These are phyloP conservation scores for Todiramphus saurophagus DNA, from an alignment of 2,113 vertebrate genomes.

Conservation along the genomic window DNA sequence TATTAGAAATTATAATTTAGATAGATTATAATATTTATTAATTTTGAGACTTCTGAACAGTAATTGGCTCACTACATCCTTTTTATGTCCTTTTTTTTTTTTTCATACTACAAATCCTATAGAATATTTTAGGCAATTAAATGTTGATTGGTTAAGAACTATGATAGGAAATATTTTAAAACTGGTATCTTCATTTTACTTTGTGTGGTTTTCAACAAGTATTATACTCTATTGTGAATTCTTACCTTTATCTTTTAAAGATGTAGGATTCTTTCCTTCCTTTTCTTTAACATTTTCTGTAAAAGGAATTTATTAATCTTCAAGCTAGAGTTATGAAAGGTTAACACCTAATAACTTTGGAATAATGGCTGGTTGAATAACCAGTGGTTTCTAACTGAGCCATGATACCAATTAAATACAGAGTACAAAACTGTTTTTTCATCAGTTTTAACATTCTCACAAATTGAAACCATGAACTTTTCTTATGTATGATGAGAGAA, in stretches of 20 bases:
- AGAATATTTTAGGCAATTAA: not conserved
- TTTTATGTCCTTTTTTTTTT: not conserved
- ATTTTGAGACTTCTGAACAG: not conserved
- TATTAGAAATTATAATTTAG: not conserved
- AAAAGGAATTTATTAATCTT: not conserved
- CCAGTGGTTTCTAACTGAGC: not conserved
- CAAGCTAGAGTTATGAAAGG: not conserved
- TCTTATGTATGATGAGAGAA: not conserved
- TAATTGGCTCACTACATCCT: not conserved
- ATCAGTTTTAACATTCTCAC: not conserved
- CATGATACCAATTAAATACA: not conserved
- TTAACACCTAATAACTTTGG: not conserved
- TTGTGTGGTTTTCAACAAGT: not conserved
- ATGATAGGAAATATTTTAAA: not conserved
- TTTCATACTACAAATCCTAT: not conserved
- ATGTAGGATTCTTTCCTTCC: constrained; percentile 27
- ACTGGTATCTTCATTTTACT: not conserved
- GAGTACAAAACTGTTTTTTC: not conserved
- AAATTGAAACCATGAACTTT: not conserved
- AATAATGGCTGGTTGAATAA: not conserved
- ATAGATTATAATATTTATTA: not conserved
- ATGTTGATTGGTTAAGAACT: not conserved
- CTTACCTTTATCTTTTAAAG: constrained; percentile 55
- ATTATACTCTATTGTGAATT: not conserved
- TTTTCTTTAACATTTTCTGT: constrained; percentile 30